Base-by-base conservation (phyloP, 2,113 vertebrate species). In the Nerophis lumbriciformis region DNA sequence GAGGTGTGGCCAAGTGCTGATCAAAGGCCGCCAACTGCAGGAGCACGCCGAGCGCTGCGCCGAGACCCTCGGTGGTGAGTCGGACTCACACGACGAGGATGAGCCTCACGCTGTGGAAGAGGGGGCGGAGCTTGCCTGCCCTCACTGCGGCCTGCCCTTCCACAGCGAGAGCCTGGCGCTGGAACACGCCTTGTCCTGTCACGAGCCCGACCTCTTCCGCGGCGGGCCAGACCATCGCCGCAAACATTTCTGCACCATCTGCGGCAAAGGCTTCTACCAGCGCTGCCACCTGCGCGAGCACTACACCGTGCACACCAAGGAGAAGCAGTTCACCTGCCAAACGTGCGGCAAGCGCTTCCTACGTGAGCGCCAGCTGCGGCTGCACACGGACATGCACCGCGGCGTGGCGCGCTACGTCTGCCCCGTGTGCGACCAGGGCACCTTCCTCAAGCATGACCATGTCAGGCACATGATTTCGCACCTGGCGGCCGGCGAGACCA, bases 391-490 rank as follows among this genome's bases (percentile, higher is more conserved):
- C 89, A 98, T 99, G 97, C 97, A 99, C 92, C 94, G 93, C 73
- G 97, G 97, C 73, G 95, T 96, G 93, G 97, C 97, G 8, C 94
- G 97, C 83, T 98, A 99, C 82, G 91, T 98, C 63, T 99, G 97
- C 84, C 96, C 97, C 11, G 93, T 98, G 79, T 99, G 97, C 80
- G 94, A 98, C 87, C 97, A 98, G 91, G 97, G 97, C 66, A 96
- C 96, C 88, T 99, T 98, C 90, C 92, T 97, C 70, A 99, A 99
- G 83, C 97, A 99, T 72, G 97, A 99, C 88, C 97, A 99, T 72
- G 94, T 99, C 61, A 93, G 97, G 49, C 97, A 99, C 92, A 97
- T 99, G 97, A 96, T 97, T 87, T 98, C 97, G 60, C 97, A 99
- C 85, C 92, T 99, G 84, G 92, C 95, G 48, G 92, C 93, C 48